Conservation (phyloP, 64 coral and sea anemone genomes). For the Dendronephthya gigantea region DNA sequence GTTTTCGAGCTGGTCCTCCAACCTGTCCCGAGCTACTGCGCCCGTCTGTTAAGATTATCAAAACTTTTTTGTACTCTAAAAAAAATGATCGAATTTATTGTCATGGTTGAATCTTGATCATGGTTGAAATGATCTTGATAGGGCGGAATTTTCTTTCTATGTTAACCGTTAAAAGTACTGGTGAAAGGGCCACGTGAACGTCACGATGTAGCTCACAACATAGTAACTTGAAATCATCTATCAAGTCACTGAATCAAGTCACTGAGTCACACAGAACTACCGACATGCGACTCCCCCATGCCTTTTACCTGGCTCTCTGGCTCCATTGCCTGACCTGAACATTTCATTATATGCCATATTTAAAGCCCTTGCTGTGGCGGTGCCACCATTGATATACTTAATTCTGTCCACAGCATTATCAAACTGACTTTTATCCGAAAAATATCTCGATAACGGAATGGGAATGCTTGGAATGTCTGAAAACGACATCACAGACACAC, state of each 20-base stretch:
- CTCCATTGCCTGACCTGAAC: neutral
- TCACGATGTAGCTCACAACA: too few species aligned
- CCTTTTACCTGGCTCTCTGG: neutral
- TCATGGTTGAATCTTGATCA: neutral
- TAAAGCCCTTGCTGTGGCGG: neutral
- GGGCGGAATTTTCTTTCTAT: too few species aligned
- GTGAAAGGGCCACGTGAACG: too few species aligned
- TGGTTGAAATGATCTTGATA: too few species aligned
- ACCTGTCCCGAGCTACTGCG: neutral
- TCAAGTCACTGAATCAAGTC: too few species aligned
- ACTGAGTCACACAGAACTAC: too few species aligned
- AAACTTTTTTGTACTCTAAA: constrained; percentile 1
- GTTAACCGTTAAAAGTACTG: too few species aligned
- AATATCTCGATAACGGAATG: neutral
- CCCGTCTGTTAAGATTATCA: neutral
- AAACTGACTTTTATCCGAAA: neutral
- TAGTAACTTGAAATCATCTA: too few species aligned
- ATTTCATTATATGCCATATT: neutral
- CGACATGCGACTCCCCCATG: neutral
- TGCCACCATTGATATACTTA: neutral
- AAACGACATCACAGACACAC: neutral
- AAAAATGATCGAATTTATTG: neutral
- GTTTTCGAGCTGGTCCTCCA: neutral
- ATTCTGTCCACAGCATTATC: neutral
- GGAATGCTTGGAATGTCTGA: neutral